These are phyloP conservation scores for Linurgus olivaceus DNA, from an alignment of 2,797 vertebrate genomes.

Conservation along the genomic window DNA sequence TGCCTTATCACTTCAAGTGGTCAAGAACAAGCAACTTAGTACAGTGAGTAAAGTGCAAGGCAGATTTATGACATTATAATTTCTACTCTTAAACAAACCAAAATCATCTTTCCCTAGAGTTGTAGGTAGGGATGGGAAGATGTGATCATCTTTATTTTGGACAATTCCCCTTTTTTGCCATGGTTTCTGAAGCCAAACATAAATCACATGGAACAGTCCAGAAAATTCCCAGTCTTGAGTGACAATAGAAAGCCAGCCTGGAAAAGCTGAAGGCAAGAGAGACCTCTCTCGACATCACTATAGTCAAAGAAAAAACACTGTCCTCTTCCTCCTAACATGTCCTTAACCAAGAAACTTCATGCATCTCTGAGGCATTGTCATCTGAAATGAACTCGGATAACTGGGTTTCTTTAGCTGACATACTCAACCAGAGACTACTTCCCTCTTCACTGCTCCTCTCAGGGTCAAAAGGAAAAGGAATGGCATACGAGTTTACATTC, in stretches of 20 bases:
- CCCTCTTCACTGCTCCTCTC: not conserved
- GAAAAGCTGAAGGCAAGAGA: not conserved
- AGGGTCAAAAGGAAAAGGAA: not conserved
- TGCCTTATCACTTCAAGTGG: not conserved
- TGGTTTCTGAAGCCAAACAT: not conserved
- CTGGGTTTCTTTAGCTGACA: not conserved
- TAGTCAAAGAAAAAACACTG: not conserved
- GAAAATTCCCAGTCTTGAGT: not conserved
- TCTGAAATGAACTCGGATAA: not conserved
- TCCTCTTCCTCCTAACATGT: not conserved
- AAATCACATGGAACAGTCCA: not conserved
- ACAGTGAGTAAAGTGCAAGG: not conserved
- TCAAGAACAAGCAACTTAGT: not conserved
- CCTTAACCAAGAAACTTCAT: not conserved
- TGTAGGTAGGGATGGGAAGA: not conserved
- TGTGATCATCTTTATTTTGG: not conserved
- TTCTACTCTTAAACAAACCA: not conserved
- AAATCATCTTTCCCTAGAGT: not conserved
- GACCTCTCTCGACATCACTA: not conserved
- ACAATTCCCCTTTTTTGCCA: not conserved
- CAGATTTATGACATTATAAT: not conserved
- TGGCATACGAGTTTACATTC: not conserved
- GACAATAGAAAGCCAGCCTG: not conserved
- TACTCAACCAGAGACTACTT: not conserved
- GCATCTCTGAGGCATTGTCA: not conserved